These are phyloP conservation scores for Apus apus DNA, from an alignment of 2,113 vertebrate genomes.

Conservation along the genomic window DNA sequence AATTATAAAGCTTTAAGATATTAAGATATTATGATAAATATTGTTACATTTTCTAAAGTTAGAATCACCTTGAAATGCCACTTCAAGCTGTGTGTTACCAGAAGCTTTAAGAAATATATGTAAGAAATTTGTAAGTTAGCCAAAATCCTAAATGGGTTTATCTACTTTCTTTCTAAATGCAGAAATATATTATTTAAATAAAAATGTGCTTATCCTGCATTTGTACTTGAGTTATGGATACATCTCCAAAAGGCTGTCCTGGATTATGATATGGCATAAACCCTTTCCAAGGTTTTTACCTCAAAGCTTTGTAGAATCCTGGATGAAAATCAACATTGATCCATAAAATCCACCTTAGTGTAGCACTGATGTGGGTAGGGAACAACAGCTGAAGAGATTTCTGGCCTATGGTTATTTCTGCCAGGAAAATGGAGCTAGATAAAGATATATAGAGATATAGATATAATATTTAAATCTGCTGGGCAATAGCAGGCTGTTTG, in stretches of 20 bases:
- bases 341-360: neutral
- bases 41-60: neutral
- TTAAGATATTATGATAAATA: neutral
- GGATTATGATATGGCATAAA: neutral
- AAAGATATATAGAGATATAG: neutral
- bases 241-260: neutral
- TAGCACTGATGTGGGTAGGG: neutral
- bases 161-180: neutral
- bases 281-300: neutral
- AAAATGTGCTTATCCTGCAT: neutral
- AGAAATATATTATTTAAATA: neutral
- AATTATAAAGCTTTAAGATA: neutral
- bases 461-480: neutral
- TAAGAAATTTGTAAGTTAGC: neutral
- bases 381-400: constrained; percentile 22
- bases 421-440: constrained; percentile 51
- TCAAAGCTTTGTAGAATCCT: neutral
- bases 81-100: neutral
- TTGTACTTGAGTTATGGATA: neutral
- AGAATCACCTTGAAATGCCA: neutral
- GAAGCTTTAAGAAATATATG: neutral
- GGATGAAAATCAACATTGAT: neutral
- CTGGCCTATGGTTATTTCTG: neutral
- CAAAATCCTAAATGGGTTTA: neutral
- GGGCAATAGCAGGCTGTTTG: neutral